phyloP scores from a whole-genome alignment of 2,888 invertebrate genomes.

The Thereva nobilitata region DNA sequence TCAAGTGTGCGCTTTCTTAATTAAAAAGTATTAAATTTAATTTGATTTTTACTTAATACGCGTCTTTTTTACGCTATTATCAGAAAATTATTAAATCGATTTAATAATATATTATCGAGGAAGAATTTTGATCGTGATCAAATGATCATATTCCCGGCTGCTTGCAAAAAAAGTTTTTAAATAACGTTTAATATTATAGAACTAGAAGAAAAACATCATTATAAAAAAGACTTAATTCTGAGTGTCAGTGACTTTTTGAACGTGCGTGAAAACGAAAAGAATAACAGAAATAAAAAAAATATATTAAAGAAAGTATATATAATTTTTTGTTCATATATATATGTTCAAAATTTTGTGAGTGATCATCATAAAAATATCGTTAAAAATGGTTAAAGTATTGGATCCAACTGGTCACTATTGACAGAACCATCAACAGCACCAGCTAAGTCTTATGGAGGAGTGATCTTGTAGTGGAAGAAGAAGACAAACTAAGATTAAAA shows the following conservation, averaged over 20 bases:
- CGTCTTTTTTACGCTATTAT: too few species aligned
- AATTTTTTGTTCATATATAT: background rate
- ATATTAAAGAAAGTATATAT: conserved; percentile 5
- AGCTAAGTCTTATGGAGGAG: too few species aligned
- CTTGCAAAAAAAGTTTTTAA: too few species aligned
- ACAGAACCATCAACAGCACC: background rate
- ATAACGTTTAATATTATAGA: background rate
- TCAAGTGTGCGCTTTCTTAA: conserved; percentile 10
- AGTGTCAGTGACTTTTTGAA: conserved; percentile 55
- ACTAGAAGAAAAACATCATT: too few species aligned
- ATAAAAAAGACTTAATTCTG: conserved; percentile 18
- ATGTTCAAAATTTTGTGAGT: conserved; percentile 22
- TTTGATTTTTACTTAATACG: too few species aligned
- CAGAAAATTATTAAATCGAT: too few species aligned
- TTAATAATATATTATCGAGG: too few species aligned
- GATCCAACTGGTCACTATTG: conserved; percentile 58
- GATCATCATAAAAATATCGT: background rate
- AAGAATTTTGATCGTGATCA: too few species aligned
- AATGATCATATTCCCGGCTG: too few species aligned
- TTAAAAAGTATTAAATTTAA: background rate
- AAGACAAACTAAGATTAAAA: too few species aligned
- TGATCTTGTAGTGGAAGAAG: too few species aligned
- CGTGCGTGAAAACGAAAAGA: conserved; percentile 22
- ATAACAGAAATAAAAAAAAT: conserved; percentile 17
- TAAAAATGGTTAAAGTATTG: conserved; percentile 50